Evolutionary conservation across 2,113 vertebrate species (phyloP).

Genomic region (Macquaria australasica): DNA sequence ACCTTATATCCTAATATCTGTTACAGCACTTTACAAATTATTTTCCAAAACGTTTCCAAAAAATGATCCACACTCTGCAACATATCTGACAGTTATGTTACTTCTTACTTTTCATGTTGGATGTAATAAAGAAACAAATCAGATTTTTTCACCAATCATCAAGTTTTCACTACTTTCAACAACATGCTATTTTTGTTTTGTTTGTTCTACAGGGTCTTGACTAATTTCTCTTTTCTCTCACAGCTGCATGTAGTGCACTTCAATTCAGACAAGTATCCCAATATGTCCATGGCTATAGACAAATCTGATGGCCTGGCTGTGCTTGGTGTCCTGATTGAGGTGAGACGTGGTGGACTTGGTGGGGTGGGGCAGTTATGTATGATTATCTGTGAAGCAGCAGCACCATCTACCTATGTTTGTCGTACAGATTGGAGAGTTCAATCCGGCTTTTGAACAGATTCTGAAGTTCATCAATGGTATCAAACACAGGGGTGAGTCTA

Average conservation of each 20-base stretch:
- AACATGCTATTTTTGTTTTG: not conserved
- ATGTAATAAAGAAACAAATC: not conserved
- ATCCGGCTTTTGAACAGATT: conserved; percentile 90
- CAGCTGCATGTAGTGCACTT: conserved; percentile 96
- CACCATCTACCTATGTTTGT: conserved; percentile 27
- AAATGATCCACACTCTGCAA: not conserved
- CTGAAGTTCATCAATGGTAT: conserved; percentile 88
- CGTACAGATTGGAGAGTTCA: conserved; percentile 90
- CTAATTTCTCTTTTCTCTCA: conserved; percentile 33
- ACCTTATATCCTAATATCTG: not conserved
- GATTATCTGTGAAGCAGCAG: not conserved
- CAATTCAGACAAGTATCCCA: conserved; percentile 93
- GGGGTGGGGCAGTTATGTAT: not conserved
- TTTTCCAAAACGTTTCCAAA: not conserved
- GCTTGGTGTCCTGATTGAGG: conserved; percentile 93
- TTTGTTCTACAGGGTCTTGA: not conserved
- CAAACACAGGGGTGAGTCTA: conserved; percentile 89
- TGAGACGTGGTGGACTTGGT: conserved; percentile 71
- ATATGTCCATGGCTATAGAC: conserved; percentile 86
- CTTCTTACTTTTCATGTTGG: too few species aligned
- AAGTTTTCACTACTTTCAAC: not conserved
- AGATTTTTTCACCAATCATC: not conserved
- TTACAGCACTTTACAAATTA: not conserved
- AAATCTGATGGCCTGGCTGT: conserved; percentile 93
- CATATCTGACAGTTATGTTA: too few species aligned